Percentiles rank a stretch among this genome's conserved stretches.
Evolutionary conservation across 2,888 invertebrate species (phyloP).

Genomic region (Agrotis ipsilon): DNA sequence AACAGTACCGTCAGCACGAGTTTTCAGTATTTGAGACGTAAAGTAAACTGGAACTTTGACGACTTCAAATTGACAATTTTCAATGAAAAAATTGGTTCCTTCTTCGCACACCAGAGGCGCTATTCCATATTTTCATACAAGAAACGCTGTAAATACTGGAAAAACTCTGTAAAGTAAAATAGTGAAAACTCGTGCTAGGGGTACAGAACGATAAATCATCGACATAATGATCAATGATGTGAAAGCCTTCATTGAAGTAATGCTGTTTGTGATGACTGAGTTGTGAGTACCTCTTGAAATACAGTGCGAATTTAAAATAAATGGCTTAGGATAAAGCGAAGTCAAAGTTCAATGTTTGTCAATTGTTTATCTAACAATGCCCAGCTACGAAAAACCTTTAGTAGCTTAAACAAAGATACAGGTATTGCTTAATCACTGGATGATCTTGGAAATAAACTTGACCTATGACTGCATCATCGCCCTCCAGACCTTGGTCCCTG

Average conservation of each 20-base stretch:
- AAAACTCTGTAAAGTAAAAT: too few species aligned
- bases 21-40: too few species aligned
- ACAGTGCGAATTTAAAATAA: conserved; percentile 6
- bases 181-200: too few species aligned
- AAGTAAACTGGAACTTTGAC: too few species aligned
- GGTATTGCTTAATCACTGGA: not conserved
- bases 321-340: not conserved
- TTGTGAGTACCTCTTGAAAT: not conserved
- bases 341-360: conserved; percentile 22
- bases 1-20: too few species aligned
- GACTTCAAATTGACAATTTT: too few species aligned
- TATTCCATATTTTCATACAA: too few species aligned
- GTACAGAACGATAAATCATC: not conserved
- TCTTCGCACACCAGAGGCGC: too few species aligned
- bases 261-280: not conserved
- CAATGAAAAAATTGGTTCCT: too few species aligned
- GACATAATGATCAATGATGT: conserved; percentile 7
- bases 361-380: conserved; percentile 19
- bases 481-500: not conserved
- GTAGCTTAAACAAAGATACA: not conserved
- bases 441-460: not conserved
- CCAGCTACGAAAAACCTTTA: not conserved
- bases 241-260: conserved; percentile 4
- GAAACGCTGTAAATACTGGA: too few species aligned
- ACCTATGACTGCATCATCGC: too few species aligned